These are phyloP conservation scores for Ataeniobius toweri DNA, from an alignment of 2,797 vertebrate species.

Conservation along the genomic window DNA sequence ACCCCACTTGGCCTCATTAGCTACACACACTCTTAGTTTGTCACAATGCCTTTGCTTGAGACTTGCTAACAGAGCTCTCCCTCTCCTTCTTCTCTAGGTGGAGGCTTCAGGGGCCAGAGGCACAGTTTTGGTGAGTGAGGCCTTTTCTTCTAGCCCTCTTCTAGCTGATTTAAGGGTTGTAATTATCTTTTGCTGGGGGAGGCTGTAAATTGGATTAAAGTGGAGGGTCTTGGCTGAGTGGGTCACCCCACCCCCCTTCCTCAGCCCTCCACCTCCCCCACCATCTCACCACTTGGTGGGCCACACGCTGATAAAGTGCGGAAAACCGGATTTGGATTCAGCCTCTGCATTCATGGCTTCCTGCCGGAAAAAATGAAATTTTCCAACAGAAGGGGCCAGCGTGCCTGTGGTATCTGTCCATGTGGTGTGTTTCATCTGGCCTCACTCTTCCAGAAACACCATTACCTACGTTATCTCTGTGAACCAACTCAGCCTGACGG, in stretches of 20 bases:
- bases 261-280: constrained; percentile 47
- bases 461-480: constrained; percentile 89
- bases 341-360: constrained; percentile 90
- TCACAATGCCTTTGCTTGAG: constrained; percentile 82
- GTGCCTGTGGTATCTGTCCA: constrained; percentile 88
- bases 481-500: constrained; percentile 84
- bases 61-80: constrained; percentile 75
- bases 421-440: constrained; percentile 89
- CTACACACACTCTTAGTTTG: constrained; percentile 83
- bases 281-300: constrained; percentile 93
- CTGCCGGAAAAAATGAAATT: constrained; percentile 93
- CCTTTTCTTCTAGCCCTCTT: constrained; percentile 78
- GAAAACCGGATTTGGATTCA: constrained; percentile 94
- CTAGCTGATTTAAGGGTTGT: constrained; percentile 90
- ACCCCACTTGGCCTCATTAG: constrained; percentile 82
- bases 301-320: constrained; percentile 92
- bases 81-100: constrained; percentile 68
- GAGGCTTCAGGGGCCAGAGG: constrained; percentile 78
- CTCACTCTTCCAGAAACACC: constrained; percentile 91
- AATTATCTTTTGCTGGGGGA: constrained; percentile 95
- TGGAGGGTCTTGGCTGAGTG: constrained; percentile 92
- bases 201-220: constrained; percentile 98
- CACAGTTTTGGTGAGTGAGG: constrained; percentile 80
- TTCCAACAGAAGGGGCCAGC: constrained; percentile 90
- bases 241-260: constrained; percentile 75